Base-by-base conservation (phyloP, 2,888 invertebrate species). In the Euplexia lucipara region DNA sequence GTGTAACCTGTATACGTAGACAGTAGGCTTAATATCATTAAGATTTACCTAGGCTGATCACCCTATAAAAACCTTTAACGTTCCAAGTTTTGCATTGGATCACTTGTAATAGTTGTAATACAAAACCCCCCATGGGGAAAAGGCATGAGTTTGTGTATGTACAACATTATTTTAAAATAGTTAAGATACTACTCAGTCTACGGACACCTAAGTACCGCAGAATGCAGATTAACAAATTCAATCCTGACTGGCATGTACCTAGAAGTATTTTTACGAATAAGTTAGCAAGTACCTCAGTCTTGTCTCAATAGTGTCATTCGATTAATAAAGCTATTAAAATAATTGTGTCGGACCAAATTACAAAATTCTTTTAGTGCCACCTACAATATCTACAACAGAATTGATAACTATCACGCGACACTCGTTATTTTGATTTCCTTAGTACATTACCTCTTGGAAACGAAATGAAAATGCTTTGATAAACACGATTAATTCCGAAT, bases 361-460 rank as follows among this genome's bases (percentile, higher is more conserved):
- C 83, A 83, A 88, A 88, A 90, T 89, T 89, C 87, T 86, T 88
- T 87, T 82, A 88, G 84, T 83, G 76, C 74, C 79, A 79, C 78
- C 56, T 78, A 80, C 79, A 61, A 70, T 56, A 79, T 70, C 69
- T 75, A 82, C 79, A 78, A 80, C 78, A 68, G 79, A 87, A 86
- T 88, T 86, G 84, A 89, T 87, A 82, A 75, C 74, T 84, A 90
- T 86, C 93, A 93, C 92, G 93, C 92, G 85, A 93, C 78, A 79
- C 83, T 83, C 80, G 87, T 90, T 91, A 92, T 92, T 93, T 93
- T 92, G 92, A 93, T 92, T 92, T 93, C 90, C 89, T 91, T 88
- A 86, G 79, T 86, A 86, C 80, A 85, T 85, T 79, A 82, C 75
- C 74, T 84, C 85, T 84, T 86, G 78, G 78, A 85, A 90, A 90